These are phyloP conservation scores for Acronicta alni DNA, from an alignment of 2,888 invertebrate species.

Conservation along the genomic window DNA sequence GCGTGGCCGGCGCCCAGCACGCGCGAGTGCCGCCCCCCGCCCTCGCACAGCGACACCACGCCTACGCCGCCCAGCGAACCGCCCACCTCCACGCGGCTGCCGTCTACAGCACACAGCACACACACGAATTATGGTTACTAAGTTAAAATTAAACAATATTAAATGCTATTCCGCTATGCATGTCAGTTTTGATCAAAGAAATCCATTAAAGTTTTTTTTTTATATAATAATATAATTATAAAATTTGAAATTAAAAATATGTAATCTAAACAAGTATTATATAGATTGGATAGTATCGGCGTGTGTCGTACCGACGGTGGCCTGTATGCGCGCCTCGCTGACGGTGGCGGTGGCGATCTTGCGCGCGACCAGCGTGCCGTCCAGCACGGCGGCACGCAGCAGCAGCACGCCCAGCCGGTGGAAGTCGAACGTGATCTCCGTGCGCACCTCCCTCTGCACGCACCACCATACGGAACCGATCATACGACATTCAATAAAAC, in stretches of 20 bases:
- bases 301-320: constrained; percentile 90
- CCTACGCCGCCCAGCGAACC: constrained; percentile 98
- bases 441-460: constrained; percentile 84
- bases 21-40: constrained; percentile 94
- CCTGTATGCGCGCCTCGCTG: constrained; percentile 96
- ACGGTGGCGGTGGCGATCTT: constrained; percentile 98
- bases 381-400: constrained; percentile 93
- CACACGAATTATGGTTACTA: too few relatives aligned
- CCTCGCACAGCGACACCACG: constrained; percentile 95
- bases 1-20: constrained; percentile 95
- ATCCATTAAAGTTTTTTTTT: too few relatives aligned
- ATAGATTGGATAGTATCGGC: too few relatives aligned
- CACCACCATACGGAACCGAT: too few relatives aligned
- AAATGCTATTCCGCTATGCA: too few relatives aligned
- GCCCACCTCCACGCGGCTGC: constrained; percentile 90
- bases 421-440: constrained; percentile 97
- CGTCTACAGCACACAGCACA: constrained; percentile 69
- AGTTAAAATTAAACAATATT: too few relatives aligned
- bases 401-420: constrained; percentile 96
- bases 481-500: too few relatives aligned
- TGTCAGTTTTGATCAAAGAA: too few relatives aligned
- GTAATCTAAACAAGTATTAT: too few relatives aligned
- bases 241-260: too few relatives aligned
- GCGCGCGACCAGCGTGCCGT: constrained; percentile 92
- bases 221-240: too few relatives aligned